phyloP scores from a whole-genome alignment of 2,797 vertebrate genomes.

The Notolepis coatsorum region DNA sequence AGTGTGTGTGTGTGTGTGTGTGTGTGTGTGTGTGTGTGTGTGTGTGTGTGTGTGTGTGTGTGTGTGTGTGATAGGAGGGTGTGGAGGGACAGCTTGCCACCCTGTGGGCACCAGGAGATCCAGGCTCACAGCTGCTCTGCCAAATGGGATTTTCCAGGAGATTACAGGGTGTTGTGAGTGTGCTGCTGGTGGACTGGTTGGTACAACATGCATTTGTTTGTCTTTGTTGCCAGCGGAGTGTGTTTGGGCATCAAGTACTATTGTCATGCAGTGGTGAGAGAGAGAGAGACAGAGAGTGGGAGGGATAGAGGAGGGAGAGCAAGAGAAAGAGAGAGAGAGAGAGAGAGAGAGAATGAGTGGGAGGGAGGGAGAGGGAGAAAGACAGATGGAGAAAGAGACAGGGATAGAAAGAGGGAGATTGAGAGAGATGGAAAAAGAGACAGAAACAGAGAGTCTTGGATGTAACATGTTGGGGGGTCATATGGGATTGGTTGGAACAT shows the following conservation, averaged over 20 bases:
- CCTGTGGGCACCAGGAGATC: conserved; percentile 79
- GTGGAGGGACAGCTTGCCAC: conserved; percentile 83
- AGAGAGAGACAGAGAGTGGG: not conserved
- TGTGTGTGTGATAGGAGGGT: conserved; percentile 34
- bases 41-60: conserved; percentile 1
- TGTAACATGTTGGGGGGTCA: conserved; percentile 69
- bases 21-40: conserved; percentile 1
- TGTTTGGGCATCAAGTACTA: conserved; percentile 44
- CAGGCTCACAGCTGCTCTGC: conserved; percentile 82
- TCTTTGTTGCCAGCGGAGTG: conserved; percentile 70
- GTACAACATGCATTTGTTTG: conserved; percentile 69
- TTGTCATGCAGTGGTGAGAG: conserved; percentile 54
- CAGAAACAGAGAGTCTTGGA: conserved; percentile 50
- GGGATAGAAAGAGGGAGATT: not conserved
- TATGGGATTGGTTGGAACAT: conserved; percentile 69
- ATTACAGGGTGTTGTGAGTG: conserved; percentile 77
- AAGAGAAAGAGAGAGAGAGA: not conserved
- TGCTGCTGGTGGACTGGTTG: conserved; percentile 21
- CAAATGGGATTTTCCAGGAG: conserved; percentile 86
- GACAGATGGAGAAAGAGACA: not conserved
- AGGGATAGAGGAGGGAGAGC: not conserved
- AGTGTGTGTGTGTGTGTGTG: conserved; percentile 33
- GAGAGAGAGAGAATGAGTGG: conserved; percentile 21
- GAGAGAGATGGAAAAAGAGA: not conserved
- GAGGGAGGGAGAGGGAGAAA: not conserved